Conservation (phyloP, 2,888 invertebrate genomes). For the Apotomis capreana region DNA sequence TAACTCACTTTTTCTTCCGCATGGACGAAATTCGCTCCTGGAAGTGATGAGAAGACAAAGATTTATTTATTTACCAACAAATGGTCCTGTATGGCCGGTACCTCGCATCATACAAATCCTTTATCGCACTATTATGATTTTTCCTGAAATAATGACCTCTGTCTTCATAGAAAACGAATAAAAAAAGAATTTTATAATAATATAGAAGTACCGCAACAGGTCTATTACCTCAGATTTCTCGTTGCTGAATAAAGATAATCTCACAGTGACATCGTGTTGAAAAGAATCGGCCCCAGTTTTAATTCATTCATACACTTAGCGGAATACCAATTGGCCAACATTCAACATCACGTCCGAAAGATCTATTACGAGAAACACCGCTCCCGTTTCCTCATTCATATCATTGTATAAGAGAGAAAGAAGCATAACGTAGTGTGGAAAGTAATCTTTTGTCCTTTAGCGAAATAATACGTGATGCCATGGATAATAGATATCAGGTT, state of each 20-base stretch:
- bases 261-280: conserved; percentile 5
- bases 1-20: no score
- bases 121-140: no score
- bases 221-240: background rate
- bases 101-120: no score
- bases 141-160: no score
- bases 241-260: conserved; percentile 3
- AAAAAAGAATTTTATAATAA: background rate
- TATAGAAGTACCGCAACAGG: no score
- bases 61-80: no score
- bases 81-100: no score
- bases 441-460: no score
- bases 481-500: no score
- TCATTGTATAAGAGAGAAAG: background rate
- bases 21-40: no score
- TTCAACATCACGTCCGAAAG: conserved; percentile 49
- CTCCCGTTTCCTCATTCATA: background rate
- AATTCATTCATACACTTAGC: conserved; percentile 60
- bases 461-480: no score
- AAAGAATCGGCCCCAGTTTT: conserved; percentile 55
- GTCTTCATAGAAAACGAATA: background rate
- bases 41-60: no score
- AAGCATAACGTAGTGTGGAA: background rate
- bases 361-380: background rate
- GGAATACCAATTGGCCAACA: conserved; percentile 63